A percentile compares a stretch with the other conserved stretches of the same genome.
These are phyloP conservation scores for Siniperca obscura DNA, from an alignment of 2,797 vertebrate species.

Conservation along the genomic window DNA sequence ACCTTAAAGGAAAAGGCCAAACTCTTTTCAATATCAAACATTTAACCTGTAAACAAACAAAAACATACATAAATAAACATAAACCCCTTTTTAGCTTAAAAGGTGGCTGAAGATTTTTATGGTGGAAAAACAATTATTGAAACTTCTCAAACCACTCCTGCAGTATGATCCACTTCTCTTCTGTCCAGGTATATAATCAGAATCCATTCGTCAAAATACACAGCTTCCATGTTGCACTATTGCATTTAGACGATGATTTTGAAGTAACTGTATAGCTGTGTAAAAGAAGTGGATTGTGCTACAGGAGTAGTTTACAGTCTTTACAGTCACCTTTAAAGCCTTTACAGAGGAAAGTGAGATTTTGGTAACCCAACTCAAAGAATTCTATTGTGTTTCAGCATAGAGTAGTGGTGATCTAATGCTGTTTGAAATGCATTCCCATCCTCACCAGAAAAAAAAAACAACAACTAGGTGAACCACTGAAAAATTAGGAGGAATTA, in stretches of 20 bases:
- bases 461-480: not conserved
- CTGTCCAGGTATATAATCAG: not conserved
- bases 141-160: not conserved
- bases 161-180: not conserved
- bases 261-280: not conserved
- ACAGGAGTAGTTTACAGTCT: not conserved
- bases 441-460: not conserved
- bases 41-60: slow-evolving; percentile 2
- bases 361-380: not conserved
- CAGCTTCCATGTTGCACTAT: not conserved
- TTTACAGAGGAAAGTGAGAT: not conserved
- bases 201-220: not conserved
- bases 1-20: not conserved
- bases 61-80: not conserved
- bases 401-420: not conserved
- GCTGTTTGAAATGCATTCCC: not conserved
- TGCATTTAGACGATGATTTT: not conserved
- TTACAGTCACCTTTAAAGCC: not conserved
- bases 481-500: not conserved
- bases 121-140: not conserved
- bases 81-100: not conserved
- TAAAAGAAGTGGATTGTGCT: slow-evolving; percentile 2
- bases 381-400: not conserved
- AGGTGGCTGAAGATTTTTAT: not conserved
- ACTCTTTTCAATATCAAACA: not conserved